phyloP scores from a whole-genome alignment of 2,113 vertebrate species.

The sheep (Ovis aries) region DNA sequence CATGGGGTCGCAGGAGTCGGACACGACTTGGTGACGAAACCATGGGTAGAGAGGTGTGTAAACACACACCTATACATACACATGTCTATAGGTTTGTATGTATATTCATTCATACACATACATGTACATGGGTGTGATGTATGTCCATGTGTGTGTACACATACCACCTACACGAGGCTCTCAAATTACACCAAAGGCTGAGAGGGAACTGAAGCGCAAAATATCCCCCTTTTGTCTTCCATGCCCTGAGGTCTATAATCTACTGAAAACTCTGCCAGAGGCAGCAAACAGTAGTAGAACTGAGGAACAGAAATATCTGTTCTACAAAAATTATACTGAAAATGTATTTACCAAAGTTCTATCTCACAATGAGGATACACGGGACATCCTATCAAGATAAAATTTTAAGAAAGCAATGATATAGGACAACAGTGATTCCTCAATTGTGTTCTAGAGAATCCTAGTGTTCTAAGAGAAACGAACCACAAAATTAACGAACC shows the following conservation, averaged over 20 bases:
- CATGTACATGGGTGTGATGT: background rate
- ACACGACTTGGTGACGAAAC: background rate
- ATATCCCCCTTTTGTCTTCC: background rate
- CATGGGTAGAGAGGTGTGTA: background rate
- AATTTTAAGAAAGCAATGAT: background rate
- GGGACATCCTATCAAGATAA: background rate
- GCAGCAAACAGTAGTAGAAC: background rate
- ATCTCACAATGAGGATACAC: background rate
- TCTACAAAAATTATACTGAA: conserved; percentile 10
- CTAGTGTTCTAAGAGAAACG: background rate
- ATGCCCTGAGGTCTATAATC: background rate
- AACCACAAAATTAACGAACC: background rate
- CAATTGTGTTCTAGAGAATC: background rate
- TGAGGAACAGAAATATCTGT: background rate
- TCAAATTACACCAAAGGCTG: background rate
- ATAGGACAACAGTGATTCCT: background rate
- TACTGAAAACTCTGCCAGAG: background rate
- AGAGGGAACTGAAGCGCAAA: background rate
- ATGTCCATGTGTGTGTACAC: background rate
- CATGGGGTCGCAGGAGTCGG: background rate
- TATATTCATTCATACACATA: background rate
- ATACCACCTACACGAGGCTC: background rate
- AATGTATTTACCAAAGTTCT: background rate
- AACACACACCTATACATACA: background rate
- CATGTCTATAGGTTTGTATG: background rate